Percentiles rank a stretch among this genome's conserved stretches.
These are phyloP conservation scores for Callithrix jacchus DNA, from an alignment of 2,113 vertebrate species.

Conservation along the genomic window DNA sequence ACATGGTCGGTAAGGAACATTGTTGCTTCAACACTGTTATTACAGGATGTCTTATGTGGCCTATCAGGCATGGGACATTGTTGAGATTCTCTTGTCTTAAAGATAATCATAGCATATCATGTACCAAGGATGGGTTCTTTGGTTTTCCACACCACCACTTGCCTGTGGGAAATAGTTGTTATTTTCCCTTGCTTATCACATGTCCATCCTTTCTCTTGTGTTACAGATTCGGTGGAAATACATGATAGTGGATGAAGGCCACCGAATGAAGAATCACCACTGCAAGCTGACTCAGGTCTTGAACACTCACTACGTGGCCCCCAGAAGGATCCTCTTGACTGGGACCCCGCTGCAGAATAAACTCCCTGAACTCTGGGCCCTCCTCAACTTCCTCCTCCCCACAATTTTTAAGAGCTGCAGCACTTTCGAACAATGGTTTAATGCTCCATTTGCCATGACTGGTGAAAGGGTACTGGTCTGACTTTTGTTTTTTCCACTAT, in stretches of 20 bases:
- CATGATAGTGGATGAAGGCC: constrained; percentile 99
- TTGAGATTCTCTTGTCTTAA: background rate
- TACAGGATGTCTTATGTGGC: too few relatives aligned
- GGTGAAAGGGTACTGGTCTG: constrained; percentile 91
- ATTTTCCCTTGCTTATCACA: background rate
- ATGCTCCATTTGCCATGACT: constrained; percentile 98
- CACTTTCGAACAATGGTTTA: constrained; percentile 99
- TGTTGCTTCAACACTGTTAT: background rate
- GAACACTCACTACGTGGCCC: constrained; percentile 98
- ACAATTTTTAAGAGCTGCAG: constrained; percentile 99
- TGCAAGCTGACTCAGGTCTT: constrained; percentile 98
- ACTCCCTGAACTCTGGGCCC: constrained; percentile 97
- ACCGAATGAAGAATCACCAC: constrained; percentile 99
- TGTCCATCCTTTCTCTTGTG: background rate
- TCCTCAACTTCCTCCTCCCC: constrained; percentile 98
- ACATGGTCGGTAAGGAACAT: background rate
- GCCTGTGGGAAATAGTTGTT: background rate
- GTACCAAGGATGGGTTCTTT: background rate
- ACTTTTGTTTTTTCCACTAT: background rate
- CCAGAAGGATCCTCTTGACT: constrained; percentile 94
- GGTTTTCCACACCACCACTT: background rate
- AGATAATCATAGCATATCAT: background rate
- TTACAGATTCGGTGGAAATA: constrained; percentile 98
- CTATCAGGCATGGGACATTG: background rate
- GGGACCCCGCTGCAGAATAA: constrained; percentile 98